Percentiles rank a stretch among this genome's conserved stretches.
phyloP scores from a whole-genome alignment of 1,140 invertebrate species.

The Pogonomyrmex barbatus region DNA sequence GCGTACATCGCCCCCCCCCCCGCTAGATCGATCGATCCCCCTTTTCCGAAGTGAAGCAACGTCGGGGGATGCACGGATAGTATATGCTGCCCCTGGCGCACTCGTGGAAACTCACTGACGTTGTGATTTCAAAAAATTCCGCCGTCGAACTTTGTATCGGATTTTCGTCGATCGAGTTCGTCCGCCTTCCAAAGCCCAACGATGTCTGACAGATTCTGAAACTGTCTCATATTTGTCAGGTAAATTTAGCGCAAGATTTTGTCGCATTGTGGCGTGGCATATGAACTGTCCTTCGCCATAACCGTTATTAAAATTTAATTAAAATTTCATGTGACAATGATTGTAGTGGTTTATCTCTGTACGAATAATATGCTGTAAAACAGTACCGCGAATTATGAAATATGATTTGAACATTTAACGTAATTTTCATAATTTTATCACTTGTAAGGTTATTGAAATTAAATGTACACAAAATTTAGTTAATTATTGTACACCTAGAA shows the following conservation, averaged over 20 bases:
- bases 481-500: slow-evolving; percentile 26
- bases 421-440: slow-evolving; percentile 21
- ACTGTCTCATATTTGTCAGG: slow-evolving; percentile 56
- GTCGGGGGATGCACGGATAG: slow-evolving; percentile 14
- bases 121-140: slow-evolving; percentile 53
- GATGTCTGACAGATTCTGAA: slow-evolving; percentile 50
- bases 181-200: slow-evolving; percentile 24
- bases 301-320: slow-evolving; percentile 26
- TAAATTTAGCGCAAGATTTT: slow-evolving; percentile 42
- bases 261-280: not conserved
- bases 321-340: slow-evolving; percentile 6
- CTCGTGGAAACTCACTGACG: slow-evolving; percentile 43
- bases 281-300: not conserved
- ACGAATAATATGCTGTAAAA: slow-evolving; percentile 21
- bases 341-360: not conserved
- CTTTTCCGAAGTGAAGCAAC: slow-evolving; percentile 34
- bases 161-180: slow-evolving; percentile 57
- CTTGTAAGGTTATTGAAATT: slow-evolving; percentile 2
- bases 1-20: slow-evolving; percentile 34
- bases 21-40: slow-evolving; percentile 74
- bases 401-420: slow-evolving; percentile 21
- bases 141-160: slow-evolving; percentile 56
- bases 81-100: not conserved
- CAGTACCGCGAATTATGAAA: not conserved
- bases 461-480: slow-evolving; percentile 17